Conservation (phyloP, 2,888 invertebrate genomes). For the Morinoia aosen region DNA sequence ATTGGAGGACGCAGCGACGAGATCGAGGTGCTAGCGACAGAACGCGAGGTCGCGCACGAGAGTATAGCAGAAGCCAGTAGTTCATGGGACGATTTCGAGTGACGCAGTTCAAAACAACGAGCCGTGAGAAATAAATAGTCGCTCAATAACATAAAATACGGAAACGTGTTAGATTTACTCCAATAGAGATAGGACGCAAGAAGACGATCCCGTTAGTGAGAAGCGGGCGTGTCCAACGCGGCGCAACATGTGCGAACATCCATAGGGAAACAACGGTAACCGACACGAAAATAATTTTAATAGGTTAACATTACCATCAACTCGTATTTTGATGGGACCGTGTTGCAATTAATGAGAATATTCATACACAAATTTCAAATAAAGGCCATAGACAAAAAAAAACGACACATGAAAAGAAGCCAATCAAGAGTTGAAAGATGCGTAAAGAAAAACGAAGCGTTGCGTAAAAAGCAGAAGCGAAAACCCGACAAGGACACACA, state of each 20-base stretch:
- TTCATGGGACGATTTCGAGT: neutral
- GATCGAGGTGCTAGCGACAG: neutral
- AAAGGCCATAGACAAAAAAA: neutral
- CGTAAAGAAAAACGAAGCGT: neutral
- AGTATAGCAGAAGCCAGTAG: neutral
- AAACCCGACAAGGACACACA: neutral
- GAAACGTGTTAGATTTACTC: neutral
- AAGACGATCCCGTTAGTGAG: no score
- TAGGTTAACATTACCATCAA: neutral
- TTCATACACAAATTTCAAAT: neutral
- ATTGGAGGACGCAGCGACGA: conserved; percentile 41
- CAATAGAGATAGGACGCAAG: neutral
- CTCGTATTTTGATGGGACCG: neutral
- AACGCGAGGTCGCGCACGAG: neutral
- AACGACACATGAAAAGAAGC: neutral
- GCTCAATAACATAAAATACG: neutral
- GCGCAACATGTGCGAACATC: neutral
- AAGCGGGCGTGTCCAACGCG: neutral
- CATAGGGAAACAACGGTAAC: neutral
- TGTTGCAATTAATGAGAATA: neutral
- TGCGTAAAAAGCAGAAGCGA: neutral
- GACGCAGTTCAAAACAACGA: no score
- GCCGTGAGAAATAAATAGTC: no score
- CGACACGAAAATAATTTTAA: neutral
- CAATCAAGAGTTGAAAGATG: neutral